Evolutionary conservation across 1,140 invertebrate species (phyloP), one percentile per base, ranked within the genome.

Genomic region (Drosophila albomicans): DNA sequence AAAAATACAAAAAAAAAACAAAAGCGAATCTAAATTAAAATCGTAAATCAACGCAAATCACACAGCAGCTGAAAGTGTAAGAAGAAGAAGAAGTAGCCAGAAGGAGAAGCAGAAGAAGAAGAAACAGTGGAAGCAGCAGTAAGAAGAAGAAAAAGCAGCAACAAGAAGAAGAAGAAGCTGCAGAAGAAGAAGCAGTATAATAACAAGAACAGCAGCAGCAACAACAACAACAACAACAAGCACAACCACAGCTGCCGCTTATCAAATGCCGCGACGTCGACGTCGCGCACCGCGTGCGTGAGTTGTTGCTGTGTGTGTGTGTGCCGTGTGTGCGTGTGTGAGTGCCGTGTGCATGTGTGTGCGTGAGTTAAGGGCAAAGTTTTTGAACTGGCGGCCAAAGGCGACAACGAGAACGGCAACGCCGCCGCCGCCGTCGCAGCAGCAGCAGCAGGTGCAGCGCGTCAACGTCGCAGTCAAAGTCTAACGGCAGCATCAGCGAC

Each of bases 371-470:
- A 64, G 57, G 63, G 63, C 62, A 85, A 25, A 85, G 78, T 41
- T 75, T 79, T 85, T 88, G 85, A 88, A 81, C 85, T 89, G 85
- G 85, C 85, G 85, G 85, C 80, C 84, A 88, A 88, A 89, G 82
- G 85, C 88, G 78, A 89, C 81, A 76, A 81, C 70, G 66, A 51
- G 78, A 76, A 81, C 70, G 66, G 48, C 78, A 70, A 56, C 79
- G 75, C 76, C 70, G 85, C 78, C 80, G 84, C 65, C 67, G 80
- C 30, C 30, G 69, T 56, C 78, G 68, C 59, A 76, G 75, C 76
- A 67, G 84, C 75, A 69, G 74, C 76, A 66, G 69, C 66, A 59
- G 66, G 62, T 68, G 65, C 77, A 75, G 46, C 76, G 52, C 75
- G 41, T 45, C 74, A 73, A 41, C 70, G 72, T 25, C 77, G 64